phyloP scores from a whole-genome alignment of 1,140 invertebrate genomes.

The Telenomus remus region DNA sequence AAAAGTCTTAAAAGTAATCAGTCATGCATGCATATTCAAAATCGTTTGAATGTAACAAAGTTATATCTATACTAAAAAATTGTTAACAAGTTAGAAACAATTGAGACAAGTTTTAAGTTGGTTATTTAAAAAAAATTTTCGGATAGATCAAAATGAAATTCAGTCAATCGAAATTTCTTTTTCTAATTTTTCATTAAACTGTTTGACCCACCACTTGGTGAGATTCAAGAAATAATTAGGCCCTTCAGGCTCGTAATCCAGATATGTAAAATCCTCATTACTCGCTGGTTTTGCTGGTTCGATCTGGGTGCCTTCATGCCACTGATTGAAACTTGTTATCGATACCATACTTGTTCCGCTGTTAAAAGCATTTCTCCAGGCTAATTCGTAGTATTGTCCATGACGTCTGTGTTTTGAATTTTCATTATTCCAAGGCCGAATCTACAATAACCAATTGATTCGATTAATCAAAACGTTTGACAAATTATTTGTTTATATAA shows the following conservation, averaged over 20 bases:
- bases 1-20: too few species aligned
- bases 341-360: slow-evolving; percentile 75
- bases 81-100: too few species aligned
- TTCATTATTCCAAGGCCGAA: slow-evolving; percentile 76
- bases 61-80: too few species aligned
- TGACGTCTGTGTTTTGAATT: slow-evolving; percentile 77
- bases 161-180: background rate
- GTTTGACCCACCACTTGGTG: slow-evolving; percentile 78
- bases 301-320: slow-evolving; percentile 80
- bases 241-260: slow-evolving; percentile 78
- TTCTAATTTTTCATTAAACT: slow-evolving; percentile 67
- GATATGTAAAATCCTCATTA: slow-evolving; percentile 73
- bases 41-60: too few species aligned
- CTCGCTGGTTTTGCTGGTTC: slow-evolving; percentile 77
- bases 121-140: too few species aligned
- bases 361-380: slow-evolving; percentile 76
- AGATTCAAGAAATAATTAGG: slow-evolving; percentile 78
- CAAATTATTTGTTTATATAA: too few species aligned
- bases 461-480: background rate
- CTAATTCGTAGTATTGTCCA: slow-evolving; percentile 77
- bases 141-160: too few species aligned
- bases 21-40: too few species aligned
- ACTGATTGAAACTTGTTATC: slow-evolving; percentile 80
- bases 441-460: slow-evolving; percentile 50
- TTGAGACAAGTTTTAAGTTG: too few species aligned